Evolutionary conservation across 2,888 invertebrate species (phyloP), one percentile per base, ranked within the genome.

Genomic region (Drosophila rellima): DNA sequence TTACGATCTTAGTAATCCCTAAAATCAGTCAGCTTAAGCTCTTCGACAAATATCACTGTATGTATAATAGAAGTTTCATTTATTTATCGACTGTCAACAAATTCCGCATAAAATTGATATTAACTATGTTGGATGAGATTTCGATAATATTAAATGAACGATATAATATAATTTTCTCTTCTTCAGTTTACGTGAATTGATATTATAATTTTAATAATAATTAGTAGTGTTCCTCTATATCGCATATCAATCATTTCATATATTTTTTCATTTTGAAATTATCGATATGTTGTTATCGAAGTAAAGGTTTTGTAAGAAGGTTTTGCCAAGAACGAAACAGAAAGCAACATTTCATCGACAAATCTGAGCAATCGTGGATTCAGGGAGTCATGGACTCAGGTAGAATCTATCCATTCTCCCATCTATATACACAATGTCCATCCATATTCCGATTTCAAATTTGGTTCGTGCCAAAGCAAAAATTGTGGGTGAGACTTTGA

Each of bases 381-480:
- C 48, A 40, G 23, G 56, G 15, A 42, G 31, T 40, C 40, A 51
- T 11, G 42, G 18, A 35, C 35, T 37, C 15, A 5, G 1, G n/a
- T 5, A 20, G 15, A 15, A 26, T 17, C 29, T 18, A 40, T 40
- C 64, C 64, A 64, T 6, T 6, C 7, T 7, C 6, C 23, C 23
- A 26, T 26, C 26, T 26, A n/a, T n/a, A n/a, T n/a, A n/a, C n/a
- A 26, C 26, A 26, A 7, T 61, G 64, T 76, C 61, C 64, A 68
- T 57, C 70, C 66, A 61, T 80, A 62, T 67, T 59, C 61, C 40
- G 42, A 37, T 66, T 37, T 47, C 69, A 68, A 63, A 70, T 78
- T 80, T 67, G 65, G 60, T 55, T 62, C 68, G 59, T 70, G 70
- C 55, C 68, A 70, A 66, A 75, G 66, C 60, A 26, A 26, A 26